Conservation (phyloP, 2,113 vertebrate genomes). For the Entomyzon cyanotis region DNA sequence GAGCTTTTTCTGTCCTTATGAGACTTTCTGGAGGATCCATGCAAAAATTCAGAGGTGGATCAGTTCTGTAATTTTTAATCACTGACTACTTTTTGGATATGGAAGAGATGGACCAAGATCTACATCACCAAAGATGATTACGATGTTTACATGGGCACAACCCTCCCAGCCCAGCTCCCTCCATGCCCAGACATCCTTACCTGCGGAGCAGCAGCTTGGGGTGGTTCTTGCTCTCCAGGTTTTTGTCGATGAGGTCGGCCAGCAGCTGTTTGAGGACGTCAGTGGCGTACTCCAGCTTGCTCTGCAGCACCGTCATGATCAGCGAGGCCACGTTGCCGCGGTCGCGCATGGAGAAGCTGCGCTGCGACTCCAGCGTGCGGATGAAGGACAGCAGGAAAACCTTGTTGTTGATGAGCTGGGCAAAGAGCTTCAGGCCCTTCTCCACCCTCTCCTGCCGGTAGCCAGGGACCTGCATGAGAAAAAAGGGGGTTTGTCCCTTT, state of each 20-base stretch:
- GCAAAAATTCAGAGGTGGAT: neutral
- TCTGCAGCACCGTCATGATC: slow-evolving; percentile 96
- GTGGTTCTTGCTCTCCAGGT: slow-evolving; percentile 99
- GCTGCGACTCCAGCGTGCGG: slow-evolving; percentile 93
- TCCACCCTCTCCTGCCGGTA: slow-evolving; percentile 96
- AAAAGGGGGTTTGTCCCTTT: neutral
- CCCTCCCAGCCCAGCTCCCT: neutral
- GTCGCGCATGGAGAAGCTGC: slow-evolving; percentile 98
- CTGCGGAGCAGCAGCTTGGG: slow-evolving; percentile 94
- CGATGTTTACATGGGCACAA: rapidly evolving
- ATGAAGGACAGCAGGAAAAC: slow-evolving; percentile 95
- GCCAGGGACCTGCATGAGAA: slow-evolving; percentile 84
- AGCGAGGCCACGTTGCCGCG: slow-evolving; percentile 95
- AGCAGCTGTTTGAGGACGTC: slow-evolving; percentile 96
- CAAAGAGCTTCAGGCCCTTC: slow-evolving; percentile 94
- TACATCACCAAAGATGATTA: neutral
- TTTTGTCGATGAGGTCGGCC: slow-evolving; percentile 97
- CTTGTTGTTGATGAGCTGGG: slow-evolving; percentile 98
- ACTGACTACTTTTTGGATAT: neutral
- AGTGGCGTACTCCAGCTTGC: slow-evolving; percentile 95
- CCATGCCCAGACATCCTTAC: slow-evolving; percentile 57
- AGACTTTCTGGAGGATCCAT: neutral
- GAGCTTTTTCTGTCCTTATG: neutral
- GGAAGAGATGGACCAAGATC: neutral
- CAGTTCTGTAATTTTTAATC: neutral